Percentiles rank a stretch among this genome's conserved stretches.
These are phyloP conservation scores for Sander lucioperca DNA, from an alignment of 2,113 vertebrate species.

Conservation along the genomic window DNA sequence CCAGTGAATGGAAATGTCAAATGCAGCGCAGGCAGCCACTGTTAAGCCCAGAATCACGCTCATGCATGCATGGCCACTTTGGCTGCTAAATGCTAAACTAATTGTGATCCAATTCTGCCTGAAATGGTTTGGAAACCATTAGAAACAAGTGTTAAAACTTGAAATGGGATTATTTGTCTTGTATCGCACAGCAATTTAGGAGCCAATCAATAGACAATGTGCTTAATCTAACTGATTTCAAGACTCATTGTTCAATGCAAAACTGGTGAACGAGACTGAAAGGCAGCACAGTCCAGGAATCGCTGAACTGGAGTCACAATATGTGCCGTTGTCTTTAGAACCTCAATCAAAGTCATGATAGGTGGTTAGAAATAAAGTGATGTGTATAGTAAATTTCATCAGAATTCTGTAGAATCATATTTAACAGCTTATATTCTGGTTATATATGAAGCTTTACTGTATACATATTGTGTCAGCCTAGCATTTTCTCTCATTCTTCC, in stretches of 20 bases:
- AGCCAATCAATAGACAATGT: slow-evolving; percentile 76
- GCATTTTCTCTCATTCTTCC: not conserved
- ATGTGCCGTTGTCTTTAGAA: not conserved
- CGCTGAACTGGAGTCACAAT: slow-evolving; percentile 14
- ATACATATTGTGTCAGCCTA: not conserved
- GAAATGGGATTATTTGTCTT: slow-evolving; percentile 80
- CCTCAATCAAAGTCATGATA: not conserved
- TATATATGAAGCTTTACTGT: not conserved
- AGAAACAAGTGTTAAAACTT: slow-evolving; percentile 77
- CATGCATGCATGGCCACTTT: slow-evolving; percentile 67
- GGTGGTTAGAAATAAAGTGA: not conserved
- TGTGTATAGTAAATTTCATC: not conserved
- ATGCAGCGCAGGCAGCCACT: slow-evolving; percentile 25
- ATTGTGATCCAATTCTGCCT: slow-evolving; percentile 74
- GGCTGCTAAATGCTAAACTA: slow-evolving; percentile 69
- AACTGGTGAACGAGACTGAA: not conserved
- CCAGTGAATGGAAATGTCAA: slow-evolving; percentile 69
- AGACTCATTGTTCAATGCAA: slow-evolving; percentile 52
- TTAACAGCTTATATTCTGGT: not conserved
- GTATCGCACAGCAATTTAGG: slow-evolving; percentile 68
- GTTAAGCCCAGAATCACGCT: slow-evolving; percentile 52
- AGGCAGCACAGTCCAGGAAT: not conserved
- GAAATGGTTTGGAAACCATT: slow-evolving; percentile 76
- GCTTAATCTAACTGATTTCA: slow-evolving; percentile 75
- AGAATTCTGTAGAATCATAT: not conserved